Conservation (phyloP, 1,140 invertebrate genomes). For the Lepidurus arcticus region DNA sequence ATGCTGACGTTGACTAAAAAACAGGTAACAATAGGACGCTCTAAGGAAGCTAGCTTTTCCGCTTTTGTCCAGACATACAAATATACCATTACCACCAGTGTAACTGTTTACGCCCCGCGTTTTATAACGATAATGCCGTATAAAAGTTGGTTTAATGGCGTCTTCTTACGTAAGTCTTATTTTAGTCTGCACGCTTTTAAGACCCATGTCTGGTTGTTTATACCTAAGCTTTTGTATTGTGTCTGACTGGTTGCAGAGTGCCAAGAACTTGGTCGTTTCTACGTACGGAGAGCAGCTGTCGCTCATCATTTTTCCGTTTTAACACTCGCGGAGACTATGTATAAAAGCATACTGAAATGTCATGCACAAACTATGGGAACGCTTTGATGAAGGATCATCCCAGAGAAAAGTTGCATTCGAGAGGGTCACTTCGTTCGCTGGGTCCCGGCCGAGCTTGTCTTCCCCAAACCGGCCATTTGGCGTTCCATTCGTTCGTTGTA, state of each 20-base stretch:
- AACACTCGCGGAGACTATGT: background rate
- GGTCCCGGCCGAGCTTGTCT: background rate
- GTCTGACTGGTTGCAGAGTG: background rate
- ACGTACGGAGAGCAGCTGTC: background rate
- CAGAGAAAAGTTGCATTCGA: background rate
- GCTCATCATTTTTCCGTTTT: constrained; percentile 16
- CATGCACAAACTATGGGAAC: background rate
- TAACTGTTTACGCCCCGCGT: too few relatives aligned
- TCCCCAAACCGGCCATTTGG: background rate
- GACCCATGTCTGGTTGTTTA: background rate
- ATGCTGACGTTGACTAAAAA: constrained; percentile 19
- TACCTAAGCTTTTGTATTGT: constrained; percentile 12
- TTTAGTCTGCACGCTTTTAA: background rate
- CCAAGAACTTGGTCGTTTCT: constrained; percentile 4
- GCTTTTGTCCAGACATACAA: background rate
- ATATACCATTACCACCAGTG: background rate
- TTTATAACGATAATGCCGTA: background rate
- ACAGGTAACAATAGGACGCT: background rate
- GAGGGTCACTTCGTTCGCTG: background rate
- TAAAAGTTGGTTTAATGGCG: background rate
- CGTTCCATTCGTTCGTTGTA: too few relatives aligned
- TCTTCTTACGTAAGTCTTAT: background rate
- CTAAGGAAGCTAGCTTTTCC: background rate
- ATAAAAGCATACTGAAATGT: background rate
- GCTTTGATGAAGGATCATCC: background rate